Conservation (phyloP, 2,888 invertebrate genomes). For the Augiades crinisus region DNA sequence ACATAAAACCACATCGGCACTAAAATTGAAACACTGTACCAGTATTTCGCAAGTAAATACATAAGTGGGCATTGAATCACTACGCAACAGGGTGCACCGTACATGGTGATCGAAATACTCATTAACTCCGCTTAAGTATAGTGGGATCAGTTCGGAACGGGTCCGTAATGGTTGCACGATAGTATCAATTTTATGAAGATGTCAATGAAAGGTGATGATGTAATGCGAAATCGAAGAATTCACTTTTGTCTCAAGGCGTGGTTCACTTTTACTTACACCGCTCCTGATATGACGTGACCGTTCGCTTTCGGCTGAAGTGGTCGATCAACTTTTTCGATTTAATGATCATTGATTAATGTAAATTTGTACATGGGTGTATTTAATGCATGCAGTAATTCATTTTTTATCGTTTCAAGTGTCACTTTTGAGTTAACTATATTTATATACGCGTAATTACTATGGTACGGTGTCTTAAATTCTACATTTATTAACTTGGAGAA, state of each 20-base stretch:
- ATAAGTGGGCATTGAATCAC: slow-evolving; percentile 18
- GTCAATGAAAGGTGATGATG: slow-evolving; percentile 32
- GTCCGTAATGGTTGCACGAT: slow-evolving; percentile 19
- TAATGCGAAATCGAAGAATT: slow-evolving; percentile 28
- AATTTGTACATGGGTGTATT: slow-evolving; percentile 13
- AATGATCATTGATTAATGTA: slow-evolving; percentile 14
- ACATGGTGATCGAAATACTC: slow-evolving; percentile 33
- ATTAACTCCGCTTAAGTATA: slow-evolving; percentile 27
- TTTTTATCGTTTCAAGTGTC: background rate
- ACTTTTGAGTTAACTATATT: background rate
- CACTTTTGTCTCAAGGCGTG: slow-evolving; percentile 33
- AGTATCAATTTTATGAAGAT: slow-evolving; percentile 32
- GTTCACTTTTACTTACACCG: slow-evolving; percentile 35
- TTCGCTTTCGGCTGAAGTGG: slow-evolving; percentile 12
- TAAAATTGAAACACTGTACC: slow-evolving; percentile 18
- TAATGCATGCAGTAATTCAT: background rate
- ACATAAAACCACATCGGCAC: slow-evolving; percentile 2
- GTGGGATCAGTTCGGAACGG: slow-evolving; percentile 20
- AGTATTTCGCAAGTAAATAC: slow-evolving; percentile 20
- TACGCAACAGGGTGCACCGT: slow-evolving; percentile 19
- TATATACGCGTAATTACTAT: background rate
- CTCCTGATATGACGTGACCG: slow-evolving; percentile 6
- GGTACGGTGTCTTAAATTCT: background rate
- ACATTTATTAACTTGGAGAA: too few species aligned
- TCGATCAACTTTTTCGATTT: slow-evolving; percentile 16